Base-by-base conservation (phyloP, 2,797 vertebrate genomes). In the Pantherophis alleghaniensis region DNA sequence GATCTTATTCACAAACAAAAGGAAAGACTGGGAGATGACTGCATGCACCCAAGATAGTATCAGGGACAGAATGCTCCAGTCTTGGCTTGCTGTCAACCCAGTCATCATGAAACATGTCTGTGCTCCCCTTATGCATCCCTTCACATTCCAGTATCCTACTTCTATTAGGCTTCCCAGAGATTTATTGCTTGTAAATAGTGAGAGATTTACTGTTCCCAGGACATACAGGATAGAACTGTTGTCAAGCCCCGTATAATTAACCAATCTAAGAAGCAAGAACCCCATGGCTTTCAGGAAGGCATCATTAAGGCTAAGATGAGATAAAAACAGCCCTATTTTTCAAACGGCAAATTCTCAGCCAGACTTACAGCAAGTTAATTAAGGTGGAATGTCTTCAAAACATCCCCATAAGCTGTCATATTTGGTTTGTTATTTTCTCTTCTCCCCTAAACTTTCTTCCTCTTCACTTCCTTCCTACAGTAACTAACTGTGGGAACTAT, bases 201-300 rank as follows among this genome's bases (percentile, higher is more conserved):
- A 96, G 90, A 94, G 93, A 94, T 96, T 96, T 94, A 96, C 47
- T 91, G 92, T 32, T 92, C 92, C 61, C 16, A 14, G 57, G 32
- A 94, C 16, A 86, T 83, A 88, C 5, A 86, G 42, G 53, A 88
- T 55, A 53, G 66, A 93, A 93, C 83, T 63, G 37, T 47, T 24
- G 74, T 47, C 20, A 24, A 83, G 20, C 20, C 37, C 42, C 74
- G 24, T 47, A 83, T 47, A 47, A 22, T 47, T 83, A 83, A 83
- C 74, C 47, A 83, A 83, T 83, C 37, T 20, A 83, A 47, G 37
- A 83, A 83, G 20, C 37, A 79, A 42, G 74, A 83, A 83, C 10
- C 37, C 9, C 0, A 42, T 2, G 4, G 74, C 10, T 83, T 83
- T 12, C 37, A 83, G 37, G 37, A 83, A 83, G 37, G 37, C 32